Conservation (phyloP, 2,797 vertebrate species). For the Kryptolebias ocellatus region DNA sequence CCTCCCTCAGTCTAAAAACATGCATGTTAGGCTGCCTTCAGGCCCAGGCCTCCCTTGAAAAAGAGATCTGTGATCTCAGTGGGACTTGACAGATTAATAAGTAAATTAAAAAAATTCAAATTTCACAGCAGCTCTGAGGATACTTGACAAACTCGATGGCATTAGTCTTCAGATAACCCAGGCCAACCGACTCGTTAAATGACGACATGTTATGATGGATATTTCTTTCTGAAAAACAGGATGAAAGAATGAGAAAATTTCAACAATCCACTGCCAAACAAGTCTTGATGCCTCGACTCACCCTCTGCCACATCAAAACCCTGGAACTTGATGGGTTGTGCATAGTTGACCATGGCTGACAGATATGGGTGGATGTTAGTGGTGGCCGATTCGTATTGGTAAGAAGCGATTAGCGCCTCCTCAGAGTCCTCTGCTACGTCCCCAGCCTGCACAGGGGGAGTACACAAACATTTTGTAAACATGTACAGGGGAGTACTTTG, state of each 20-base stretch:
- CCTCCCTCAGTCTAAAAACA: no score
- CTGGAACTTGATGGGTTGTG: constrained; percentile 98
- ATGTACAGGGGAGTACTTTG: neutral
- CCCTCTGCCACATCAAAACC: constrained; percentile 96
- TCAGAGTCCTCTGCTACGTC: constrained; percentile 94
- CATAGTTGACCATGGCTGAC: constrained; percentile 99
- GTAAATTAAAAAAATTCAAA: no score
- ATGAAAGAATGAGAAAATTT: neutral
- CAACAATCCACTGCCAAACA: neutral
- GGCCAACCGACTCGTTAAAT: constrained; percentile 96
- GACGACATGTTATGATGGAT: constrained; percentile 99
- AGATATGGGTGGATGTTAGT: constrained; percentile 98
- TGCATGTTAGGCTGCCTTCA: no score
- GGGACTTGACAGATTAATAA: no score
- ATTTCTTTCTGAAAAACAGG: constrained; percentile 86
- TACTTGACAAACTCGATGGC: constrained; percentile 99
- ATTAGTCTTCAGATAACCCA: constrained; percentile 98
- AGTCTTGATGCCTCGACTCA: constrained; percentile 64
- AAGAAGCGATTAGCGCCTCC: constrained; percentile 95
- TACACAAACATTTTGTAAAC: neutral
- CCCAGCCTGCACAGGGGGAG: constrained; percentile 78
- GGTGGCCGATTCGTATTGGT: constrained; percentile 97
- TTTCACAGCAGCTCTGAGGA: constrained; percentile 81
- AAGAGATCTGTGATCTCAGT: no score
- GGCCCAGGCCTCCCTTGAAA: no score